These are phyloP conservation scores for Hippocampus mohnikei DNA, from an alignment of 2,113 vertebrate species.

Conservation along the genomic window DNA sequence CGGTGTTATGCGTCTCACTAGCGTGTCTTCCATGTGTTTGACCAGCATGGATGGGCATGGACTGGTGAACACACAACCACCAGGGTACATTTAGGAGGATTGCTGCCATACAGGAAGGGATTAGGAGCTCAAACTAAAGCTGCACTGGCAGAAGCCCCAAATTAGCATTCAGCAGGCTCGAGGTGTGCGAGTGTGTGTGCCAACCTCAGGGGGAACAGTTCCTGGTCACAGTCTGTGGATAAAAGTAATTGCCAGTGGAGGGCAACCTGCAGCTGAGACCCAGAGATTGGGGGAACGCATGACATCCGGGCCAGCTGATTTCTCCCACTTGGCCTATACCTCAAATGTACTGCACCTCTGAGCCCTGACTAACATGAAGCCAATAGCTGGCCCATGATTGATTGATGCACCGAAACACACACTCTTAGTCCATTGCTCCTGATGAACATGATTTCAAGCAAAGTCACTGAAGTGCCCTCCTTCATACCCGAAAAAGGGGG, in stretches of 20 bases:
- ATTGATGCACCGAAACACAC: neutral
- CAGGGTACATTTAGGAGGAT: conserved; percentile 65
- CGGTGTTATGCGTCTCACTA: neutral
- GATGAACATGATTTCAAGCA: neutral
- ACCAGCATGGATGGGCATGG: conserved; percentile 25
- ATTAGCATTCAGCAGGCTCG: conserved; percentile 61
- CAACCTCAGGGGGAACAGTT: conserved; percentile 47
- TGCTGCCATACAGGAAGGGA: conserved; percentile 52
- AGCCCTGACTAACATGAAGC: conserved; percentile 5
- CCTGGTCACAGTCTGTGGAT: conserved; percentile 66
- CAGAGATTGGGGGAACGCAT: conserved; percentile 11
- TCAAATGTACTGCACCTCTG: conserved; percentile 5
- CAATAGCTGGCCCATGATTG: neutral
- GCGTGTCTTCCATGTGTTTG: conserved; percentile 23
- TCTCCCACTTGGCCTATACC: conserved; percentile 22
- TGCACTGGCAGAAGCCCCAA: conserved; percentile 42
- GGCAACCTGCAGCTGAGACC: conserved; percentile 61
- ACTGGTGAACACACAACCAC: conserved; percentile 43
- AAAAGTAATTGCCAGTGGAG: conserved; percentile 67
- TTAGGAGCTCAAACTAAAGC: conserved; percentile 53
- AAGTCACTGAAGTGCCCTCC: neutral
- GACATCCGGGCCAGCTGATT: conserved; percentile 23
- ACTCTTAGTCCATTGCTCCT: neutral
- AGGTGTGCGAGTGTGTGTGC: conserved; percentile 8
- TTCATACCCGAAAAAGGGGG: neutral